Evolutionary conservation across 1,140 invertebrate species (phyloP).

Genomic region (Elymnias hypermnestra): DNA sequence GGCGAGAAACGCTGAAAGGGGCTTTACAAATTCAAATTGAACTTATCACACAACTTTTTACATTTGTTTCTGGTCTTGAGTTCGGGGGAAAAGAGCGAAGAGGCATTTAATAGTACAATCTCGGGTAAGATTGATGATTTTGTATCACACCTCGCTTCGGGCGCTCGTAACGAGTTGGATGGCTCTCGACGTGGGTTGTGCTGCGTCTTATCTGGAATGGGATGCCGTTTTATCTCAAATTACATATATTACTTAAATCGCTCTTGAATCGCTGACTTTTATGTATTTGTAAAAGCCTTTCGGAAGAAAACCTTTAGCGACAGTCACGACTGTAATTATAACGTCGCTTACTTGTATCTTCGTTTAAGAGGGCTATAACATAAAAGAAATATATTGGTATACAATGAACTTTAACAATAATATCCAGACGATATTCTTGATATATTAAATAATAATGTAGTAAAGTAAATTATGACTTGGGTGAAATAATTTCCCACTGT

Average conservation of each 20-base stretch:
- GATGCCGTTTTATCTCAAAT: slow-evolving; percentile 73
- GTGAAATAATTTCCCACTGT: too few species aligned
- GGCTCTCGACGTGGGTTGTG: slow-evolving; percentile 69
- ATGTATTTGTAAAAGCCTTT: slow-evolving; percentile 13
- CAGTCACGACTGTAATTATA: not conserved
- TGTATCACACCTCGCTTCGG: slow-evolving; percentile 74
- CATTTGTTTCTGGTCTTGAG: slow-evolving; percentile 75
- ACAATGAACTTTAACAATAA: too few species aligned
- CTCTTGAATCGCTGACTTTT: slow-evolving; percentile 47
- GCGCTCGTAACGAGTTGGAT: slow-evolving; percentile 72
- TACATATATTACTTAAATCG: slow-evolving; percentile 73
- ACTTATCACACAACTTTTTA: slow-evolving; percentile 77
- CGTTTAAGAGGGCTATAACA: too few species aligned
- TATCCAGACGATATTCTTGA: too few species aligned
- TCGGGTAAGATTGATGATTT: slow-evolving; percentile 75
- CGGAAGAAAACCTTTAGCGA: not conserved
- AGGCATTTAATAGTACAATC: slow-evolving; percentile 76
- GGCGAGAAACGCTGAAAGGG: slow-evolving; percentile 74
- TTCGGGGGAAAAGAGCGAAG: slow-evolving; percentile 70
- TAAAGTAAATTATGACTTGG: too few species aligned
- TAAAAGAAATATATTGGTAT: too few species aligned
- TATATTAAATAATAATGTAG: too few species aligned
- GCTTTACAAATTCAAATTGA: slow-evolving; percentile 77
- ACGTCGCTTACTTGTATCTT: not conserved
- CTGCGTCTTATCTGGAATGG: slow-evolving; percentile 71